Conservation (phyloP, 1,140 invertebrate genomes). For the Brachystomella parvula region DNA sequence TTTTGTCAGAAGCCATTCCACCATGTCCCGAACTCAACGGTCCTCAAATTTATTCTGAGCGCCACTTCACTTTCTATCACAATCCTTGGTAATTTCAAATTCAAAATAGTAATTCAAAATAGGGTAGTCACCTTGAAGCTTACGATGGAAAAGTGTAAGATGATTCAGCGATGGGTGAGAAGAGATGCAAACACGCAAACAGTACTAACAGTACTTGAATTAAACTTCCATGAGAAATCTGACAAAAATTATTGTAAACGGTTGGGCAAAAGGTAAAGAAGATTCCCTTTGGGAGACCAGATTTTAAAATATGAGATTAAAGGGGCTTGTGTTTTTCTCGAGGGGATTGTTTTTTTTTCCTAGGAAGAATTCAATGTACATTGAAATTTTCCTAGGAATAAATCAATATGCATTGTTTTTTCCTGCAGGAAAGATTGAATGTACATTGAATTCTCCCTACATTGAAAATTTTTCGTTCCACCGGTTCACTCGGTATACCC, state of each 20-base stretch:
- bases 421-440: too few relatives aligned
- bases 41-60: neutral
- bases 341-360: too few relatives aligned
- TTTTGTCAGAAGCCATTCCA: slow-evolving; percentile 9
- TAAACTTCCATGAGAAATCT: neutral
- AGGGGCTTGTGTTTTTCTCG: too few relatives aligned
- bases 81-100: slow-evolving; percentile 3
- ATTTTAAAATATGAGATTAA: too few relatives aligned
- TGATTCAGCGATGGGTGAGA: neutral
- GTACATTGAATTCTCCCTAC: too few relatives aligned
- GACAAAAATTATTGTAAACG: neutral
- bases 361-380: too few relatives aligned
- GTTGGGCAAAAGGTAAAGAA: neutral
- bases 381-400: too few relatives aligned
- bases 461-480: too few relatives aligned
- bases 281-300: too few relatives aligned
- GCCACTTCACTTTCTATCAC: neutral
- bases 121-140: neutral
- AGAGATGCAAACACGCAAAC: neutral
- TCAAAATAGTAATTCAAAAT: neutral
- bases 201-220: neutral
- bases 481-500: too few relatives aligned
- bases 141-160: too few relatives aligned
- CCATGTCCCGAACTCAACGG: neutral
- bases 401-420: too few relatives aligned